Conservation (phyloP, 1,140 invertebrate genomes). For the Sycobia sp. region DNA sequence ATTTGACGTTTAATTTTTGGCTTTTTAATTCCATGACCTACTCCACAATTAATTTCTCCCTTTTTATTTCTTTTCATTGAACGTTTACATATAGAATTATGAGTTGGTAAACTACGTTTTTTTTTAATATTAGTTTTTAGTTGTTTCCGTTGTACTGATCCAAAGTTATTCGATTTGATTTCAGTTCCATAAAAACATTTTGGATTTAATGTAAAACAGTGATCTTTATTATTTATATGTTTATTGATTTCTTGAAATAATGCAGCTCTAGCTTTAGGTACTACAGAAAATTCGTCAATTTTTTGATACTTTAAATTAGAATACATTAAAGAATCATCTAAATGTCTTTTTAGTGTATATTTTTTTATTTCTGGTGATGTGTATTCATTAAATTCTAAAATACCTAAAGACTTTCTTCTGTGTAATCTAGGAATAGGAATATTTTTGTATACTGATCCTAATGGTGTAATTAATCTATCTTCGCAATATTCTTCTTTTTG, state of each 20-base stretch:
- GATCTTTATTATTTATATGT: conserved; percentile 27
- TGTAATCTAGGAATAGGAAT: conserved; percentile 44
- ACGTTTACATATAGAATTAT: conserved; percentile 21
- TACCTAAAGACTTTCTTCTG: conserved; percentile 42
- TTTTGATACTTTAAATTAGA: conserved; percentile 41
- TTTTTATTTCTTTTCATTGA: conserved; percentile 34
- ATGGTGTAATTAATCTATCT: conserved; percentile 47
- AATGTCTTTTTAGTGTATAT: conserved; percentile 42
- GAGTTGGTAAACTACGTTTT: conserved; percentile 41
- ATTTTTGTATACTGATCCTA: conserved; percentile 45
- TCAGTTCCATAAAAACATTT: conserved; percentile 48
- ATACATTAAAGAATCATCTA: conserved; percentile 32
- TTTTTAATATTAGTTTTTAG: conserved; percentile 33
- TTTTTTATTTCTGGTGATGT: conserved; percentile 41
- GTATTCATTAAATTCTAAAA: conserved; percentile 33
- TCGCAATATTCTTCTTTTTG: conserved; percentile 42
- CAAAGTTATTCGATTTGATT: conserved; percentile 17
- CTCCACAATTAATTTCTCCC: conserved; percentile 53
- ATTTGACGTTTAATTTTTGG: conserved; percentile 44
- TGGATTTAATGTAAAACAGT: conserved; percentile 44
- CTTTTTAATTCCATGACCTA: conserved; percentile 52
- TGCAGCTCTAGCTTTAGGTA: conserved; percentile 50
- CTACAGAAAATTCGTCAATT: conserved; percentile 36
- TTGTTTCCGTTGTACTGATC: conserved; percentile 31
- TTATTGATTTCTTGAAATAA: conserved; percentile 49